Conservation (phyloP, 2,888 invertebrate species). For the Acholoe squamosa region DNA sequence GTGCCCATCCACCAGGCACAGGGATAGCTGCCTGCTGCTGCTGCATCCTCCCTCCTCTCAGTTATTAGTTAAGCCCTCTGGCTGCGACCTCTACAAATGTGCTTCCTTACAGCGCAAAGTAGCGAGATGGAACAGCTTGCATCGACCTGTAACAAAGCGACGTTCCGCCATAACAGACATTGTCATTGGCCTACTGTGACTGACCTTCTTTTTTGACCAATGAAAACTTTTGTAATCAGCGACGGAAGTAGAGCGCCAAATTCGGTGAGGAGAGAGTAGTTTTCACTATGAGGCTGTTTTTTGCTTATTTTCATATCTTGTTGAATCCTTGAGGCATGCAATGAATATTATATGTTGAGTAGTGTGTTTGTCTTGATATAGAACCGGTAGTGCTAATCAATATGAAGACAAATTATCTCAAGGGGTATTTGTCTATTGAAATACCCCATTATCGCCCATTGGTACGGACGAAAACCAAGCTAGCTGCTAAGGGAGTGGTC, state of each 20-base stretch:
- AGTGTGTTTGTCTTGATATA: background rate
- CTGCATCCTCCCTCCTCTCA: background rate
- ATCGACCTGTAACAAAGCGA: too few relatives aligned
- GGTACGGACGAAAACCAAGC: too few relatives aligned
- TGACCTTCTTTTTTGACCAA: background rate
- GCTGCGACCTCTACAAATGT: background rate
- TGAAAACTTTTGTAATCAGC: background rate
- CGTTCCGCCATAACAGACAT: background rate
- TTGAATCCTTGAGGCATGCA: too few relatives aligned
- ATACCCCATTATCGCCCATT: background rate
- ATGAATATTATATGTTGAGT: background rate
- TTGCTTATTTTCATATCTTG: background rate
- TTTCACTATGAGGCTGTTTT: too few relatives aligned
- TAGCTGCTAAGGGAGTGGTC: too few relatives aligned
- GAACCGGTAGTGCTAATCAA: too few relatives aligned
- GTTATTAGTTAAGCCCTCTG: background rate
- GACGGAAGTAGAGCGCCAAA: slow-evolving; percentile 38
- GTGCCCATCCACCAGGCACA: background rate
- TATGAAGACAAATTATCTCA: too few relatives aligned
- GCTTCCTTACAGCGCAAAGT: too few relatives aligned
- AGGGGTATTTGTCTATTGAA: background rate
- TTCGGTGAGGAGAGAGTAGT: background rate
- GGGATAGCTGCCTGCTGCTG: background rate
- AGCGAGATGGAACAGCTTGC: too few relatives aligned
- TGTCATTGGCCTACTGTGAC: background rate